Evolutionary conservation across 2,797 vertebrate genomes (phyloP).

Genomic region (Anabas testudineus): DNA sequence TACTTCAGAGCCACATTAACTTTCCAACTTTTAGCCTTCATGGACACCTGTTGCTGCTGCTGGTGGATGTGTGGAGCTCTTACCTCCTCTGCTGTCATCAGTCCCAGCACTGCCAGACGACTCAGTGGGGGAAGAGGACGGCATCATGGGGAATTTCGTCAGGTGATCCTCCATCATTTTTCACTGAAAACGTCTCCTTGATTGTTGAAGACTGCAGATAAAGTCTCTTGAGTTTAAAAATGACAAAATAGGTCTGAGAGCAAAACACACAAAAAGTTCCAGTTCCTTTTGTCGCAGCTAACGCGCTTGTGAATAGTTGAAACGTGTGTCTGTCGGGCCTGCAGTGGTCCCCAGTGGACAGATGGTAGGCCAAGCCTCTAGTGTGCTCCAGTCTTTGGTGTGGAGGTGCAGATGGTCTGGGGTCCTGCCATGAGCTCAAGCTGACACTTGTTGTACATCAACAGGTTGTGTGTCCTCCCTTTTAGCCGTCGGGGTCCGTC

Average conservation of each 20-base stretch:
- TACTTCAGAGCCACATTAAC: neutral
- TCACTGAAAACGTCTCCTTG: neutral
- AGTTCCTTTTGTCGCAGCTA: constrained; percentile 1
- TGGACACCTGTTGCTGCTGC: constrained; percentile 25
- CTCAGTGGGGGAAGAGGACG: constrained; percentile 78
- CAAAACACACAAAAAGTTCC: neutral
- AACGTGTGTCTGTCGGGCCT: constrained; percentile 26
- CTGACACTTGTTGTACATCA: constrained; percentile 60
- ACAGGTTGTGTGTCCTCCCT: constrained; percentile 51
- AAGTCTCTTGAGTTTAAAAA: neutral
- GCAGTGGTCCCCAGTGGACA: constrained; percentile 44
- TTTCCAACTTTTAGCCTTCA: neutral
- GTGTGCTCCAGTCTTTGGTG: constrained; percentile 32
- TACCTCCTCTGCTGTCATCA: constrained; percentile 87
- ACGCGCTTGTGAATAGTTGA: neutral
- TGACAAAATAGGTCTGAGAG: constrained; percentile 3
- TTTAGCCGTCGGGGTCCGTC: constrained; percentile 50
- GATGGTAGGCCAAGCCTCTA: constrained; percentile 47
- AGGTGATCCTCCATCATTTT: constrained; percentile 81
- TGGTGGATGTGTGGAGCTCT: constrained; percentile 47
- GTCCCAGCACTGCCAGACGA: constrained; percentile 78
- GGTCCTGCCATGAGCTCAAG: constrained; percentile 47
- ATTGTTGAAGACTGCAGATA: neutral
- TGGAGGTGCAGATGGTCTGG: constrained; percentile 45
- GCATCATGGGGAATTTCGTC: constrained; percentile 77